Conservation (phyloP, 2,888 invertebrate species). For the Acleris cristana region DNA sequence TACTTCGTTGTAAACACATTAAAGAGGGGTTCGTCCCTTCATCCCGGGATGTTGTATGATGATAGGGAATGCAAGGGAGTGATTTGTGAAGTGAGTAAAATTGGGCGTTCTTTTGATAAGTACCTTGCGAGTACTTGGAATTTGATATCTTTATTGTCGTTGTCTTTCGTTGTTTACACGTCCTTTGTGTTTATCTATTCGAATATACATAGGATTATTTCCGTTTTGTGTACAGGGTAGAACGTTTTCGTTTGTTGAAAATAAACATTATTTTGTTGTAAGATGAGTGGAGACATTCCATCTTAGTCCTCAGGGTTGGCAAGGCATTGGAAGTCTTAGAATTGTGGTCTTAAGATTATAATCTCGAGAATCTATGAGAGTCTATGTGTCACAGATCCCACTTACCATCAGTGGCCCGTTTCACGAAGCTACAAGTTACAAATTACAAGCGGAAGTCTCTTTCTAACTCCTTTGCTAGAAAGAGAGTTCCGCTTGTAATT, state of each 20-base stretch:
- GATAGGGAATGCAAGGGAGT: slow-evolving; percentile 74
- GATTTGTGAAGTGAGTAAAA: slow-evolving; percentile 67
- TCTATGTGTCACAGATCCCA: too few relatives aligned
- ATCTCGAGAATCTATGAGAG: too few relatives aligned
- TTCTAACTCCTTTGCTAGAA: too few relatives aligned
- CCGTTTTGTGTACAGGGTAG: background rate
- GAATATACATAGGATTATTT: background rate
- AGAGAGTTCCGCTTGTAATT: too few relatives aligned
- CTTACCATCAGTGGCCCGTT: too few relatives aligned
- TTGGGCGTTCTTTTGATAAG: slow-evolving; percentile 24
- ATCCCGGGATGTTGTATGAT: slow-evolving; percentile 52
- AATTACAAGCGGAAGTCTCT: too few relatives aligned
- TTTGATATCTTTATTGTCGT: slow-evolving; percentile 23
- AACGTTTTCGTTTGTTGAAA: background rate
- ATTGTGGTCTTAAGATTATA: too few relatives aligned
- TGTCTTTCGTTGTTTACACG: background rate
- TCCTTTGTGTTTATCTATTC: background rate
- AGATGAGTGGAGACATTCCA: too few relatives aligned
- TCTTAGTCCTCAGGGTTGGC: too few relatives aligned
- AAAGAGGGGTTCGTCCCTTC: slow-evolving; percentile 62
- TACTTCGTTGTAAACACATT: slow-evolving; percentile 83
- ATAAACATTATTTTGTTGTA: background rate
- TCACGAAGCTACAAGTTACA: too few relatives aligned
- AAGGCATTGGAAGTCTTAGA: too few relatives aligned
- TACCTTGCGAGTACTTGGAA: slow-evolving; percentile 17